Evolutionary conservation across 2,797 vertebrate genomes (phyloP), one percentile per base, ranked within the genome.

Genomic region (Ispidina lecontei): DNA sequence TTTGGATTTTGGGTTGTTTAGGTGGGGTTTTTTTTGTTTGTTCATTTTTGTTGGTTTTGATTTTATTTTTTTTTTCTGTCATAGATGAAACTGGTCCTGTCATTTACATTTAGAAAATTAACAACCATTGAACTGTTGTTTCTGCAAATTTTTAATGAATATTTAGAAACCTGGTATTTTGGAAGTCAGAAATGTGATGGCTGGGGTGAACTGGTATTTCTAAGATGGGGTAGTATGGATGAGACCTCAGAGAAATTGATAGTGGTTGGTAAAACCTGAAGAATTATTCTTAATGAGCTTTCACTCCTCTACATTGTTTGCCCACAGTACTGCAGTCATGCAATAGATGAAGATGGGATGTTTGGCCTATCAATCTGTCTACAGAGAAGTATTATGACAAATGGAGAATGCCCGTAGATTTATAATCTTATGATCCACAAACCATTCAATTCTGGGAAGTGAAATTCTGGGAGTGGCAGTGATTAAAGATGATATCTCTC

Each of bases 401-500:
- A 84, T 39, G 20, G 28, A 77, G 33, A 87, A 84, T 22, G 2
- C 9, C 39, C 74, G 37, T 79, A 94, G 77, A 83, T 86, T 55
- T 51, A n/a, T 87, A 72, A 60, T 56, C 31, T 82, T 85, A 86
- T 35, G 54, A 74, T 59, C 35, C 35, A 78, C 17, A 85, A 72
- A 78, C 35, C 76, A 82, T 91, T 91, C 26, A 68, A 43, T 49
- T 86, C 25, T 70, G 20, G 51, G 31, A 78, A 85, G 19, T n/a
- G 95, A 82, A 76, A 82, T 87, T 84, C 49, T 59, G 31, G 79
- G 47, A 75, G 28, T 65, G 68, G 25, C 75, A 88, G 52, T 64
- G 63, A 84, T 80, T 91, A 92, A 89, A 83, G 85, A 64, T 64
- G 14, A 25, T 80, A 77, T 82, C 26, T 41, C 35, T 93, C 71